These are phyloP conservation scores for Cololabis saira DNA, from an alignment of 2,113 vertebrate species.

Conservation along the genomic window DNA sequence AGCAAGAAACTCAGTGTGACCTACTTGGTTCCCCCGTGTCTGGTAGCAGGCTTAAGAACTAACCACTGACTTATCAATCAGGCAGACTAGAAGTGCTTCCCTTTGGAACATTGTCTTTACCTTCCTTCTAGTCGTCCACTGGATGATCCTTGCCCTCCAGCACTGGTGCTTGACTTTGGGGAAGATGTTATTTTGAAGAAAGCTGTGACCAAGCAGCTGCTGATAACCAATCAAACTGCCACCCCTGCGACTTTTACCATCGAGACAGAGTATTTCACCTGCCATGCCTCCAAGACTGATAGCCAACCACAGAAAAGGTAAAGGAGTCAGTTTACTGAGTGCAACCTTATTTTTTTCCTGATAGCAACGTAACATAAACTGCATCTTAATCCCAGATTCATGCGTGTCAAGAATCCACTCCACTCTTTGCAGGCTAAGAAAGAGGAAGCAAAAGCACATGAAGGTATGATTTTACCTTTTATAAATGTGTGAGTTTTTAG, in stretches of 20 bases:
- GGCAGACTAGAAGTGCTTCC: background rate
- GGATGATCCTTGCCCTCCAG: background rate
- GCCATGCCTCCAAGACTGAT: conserved; percentile 23
- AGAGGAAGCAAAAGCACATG: conserved; percentile 69
- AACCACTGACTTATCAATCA: background rate
- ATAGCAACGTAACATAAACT: conserved; percentile 12
- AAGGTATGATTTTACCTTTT: conserved; percentile 75
- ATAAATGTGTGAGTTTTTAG: background rate
- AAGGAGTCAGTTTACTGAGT: background rate
- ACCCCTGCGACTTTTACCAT: conserved; percentile 85
- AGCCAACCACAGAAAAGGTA: conserved; percentile 59
- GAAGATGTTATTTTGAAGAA: conserved; percentile 75
- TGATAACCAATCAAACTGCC: conserved; percentile 87
- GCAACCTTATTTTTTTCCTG: background rate
- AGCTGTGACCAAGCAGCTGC: conserved; percentile 74
- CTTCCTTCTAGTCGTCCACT: conserved; percentile 1
- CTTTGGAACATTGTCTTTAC: conserved; percentile 43
- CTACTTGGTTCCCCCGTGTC: conserved; percentile 72
- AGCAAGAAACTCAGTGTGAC: conserved; percentile 83
- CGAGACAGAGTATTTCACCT: conserved; percentile 85
- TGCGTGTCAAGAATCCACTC: conserved; percentile 68
- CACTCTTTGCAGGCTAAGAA: conserved; percentile 71
- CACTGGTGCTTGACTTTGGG: conserved; percentile 87
- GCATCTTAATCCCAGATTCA: conserved; percentile 46
- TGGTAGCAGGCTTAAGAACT: conserved; percentile 12